Conservation (phyloP, 2,113 vertebrate genomes). For the Semicossyphus pulcher region DNA sequence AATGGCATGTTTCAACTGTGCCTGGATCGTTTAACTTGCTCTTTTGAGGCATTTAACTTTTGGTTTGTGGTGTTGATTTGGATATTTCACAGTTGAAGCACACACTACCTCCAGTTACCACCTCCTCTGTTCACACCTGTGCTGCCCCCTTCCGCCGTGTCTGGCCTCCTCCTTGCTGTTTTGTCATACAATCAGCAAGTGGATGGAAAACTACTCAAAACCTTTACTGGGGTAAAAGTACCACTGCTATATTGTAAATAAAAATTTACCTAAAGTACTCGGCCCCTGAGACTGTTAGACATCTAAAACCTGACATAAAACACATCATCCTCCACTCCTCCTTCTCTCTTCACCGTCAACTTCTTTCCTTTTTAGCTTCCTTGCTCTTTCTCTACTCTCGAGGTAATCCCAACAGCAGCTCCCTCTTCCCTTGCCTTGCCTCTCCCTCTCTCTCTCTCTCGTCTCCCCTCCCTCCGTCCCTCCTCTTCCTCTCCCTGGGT, state of each 20-base stretch:
- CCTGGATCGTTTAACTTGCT: neutral
- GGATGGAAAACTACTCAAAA: no score
- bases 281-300: neutral
- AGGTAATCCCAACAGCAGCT: conserved; percentile 49
- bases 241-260: neutral
- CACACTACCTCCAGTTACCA: neutral
- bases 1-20: neutral
- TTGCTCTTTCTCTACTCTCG: conserved; percentile 43
- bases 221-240: no score
- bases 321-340: neutral
- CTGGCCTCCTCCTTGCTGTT: neutral
- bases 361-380: conserved; percentile 4
- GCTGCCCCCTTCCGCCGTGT: neutral
- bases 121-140: no score
- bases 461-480: conserved; percentile 2
- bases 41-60: no score
- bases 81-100: neutral
- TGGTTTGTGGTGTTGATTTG: neutral
- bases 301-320: neutral
- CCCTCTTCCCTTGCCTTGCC: neutral
- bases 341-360: neutral
- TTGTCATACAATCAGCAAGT: neutral
- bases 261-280: no score
- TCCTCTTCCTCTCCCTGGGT: conserved; percentile 65
- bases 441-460: neutral